A percentile compares a stretch with the other conserved stretches of the same genome.
Conservation (phyloP, 1,140 invertebrate genomes). For the Hirudo medicinalis region DNA sequence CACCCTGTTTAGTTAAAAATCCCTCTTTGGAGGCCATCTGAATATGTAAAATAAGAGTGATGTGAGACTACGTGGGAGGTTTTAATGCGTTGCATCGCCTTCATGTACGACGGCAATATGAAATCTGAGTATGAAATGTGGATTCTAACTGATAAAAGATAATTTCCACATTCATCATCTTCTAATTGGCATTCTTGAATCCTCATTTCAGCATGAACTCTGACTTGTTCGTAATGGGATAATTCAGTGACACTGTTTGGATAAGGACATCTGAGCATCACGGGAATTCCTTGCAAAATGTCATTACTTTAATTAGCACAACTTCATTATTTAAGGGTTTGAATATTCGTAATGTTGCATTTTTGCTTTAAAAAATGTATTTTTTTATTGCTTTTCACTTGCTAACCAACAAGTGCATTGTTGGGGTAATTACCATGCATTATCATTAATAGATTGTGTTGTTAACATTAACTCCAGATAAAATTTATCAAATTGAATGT, state of each 20-base stretch:
- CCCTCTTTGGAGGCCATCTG: slow-evolving; percentile 5
- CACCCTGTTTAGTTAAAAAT: not conserved
- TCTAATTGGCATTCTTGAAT: not conserved
- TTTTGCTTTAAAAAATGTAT: not conserved
- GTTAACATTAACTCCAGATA: too few relatives aligned
- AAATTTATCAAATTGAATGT: too few relatives aligned
- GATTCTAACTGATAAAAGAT: not conserved
- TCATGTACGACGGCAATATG: not conserved
- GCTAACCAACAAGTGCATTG: not conserved
- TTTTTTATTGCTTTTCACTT: too few relatives aligned
- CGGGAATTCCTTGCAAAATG: not conserved
- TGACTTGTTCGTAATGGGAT: slow-evolving; percentile 2
- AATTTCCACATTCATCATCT: not conserved
- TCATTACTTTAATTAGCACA: not conserved
- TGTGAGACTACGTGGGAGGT: not conserved
- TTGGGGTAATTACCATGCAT: not conserved
- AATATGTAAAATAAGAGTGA: not conserved
- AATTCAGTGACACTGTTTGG: slow-evolving; percentile 4
- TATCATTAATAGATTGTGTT: not conserved
- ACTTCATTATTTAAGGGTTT: not conserved
- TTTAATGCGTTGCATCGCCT: too few relatives aligned
- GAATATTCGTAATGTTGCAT: not conserved
- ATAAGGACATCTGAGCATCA: slow-evolving; percentile 4
- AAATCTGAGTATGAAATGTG: not conserved
- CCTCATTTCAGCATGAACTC: slow-evolving; percentile 10